A percentile compares a stretch with the other conserved stretches of the same genome.
Evolutionary conservation across 1,140 invertebrate species (phyloP).

Genomic region (Whitmania pigra): DNA sequence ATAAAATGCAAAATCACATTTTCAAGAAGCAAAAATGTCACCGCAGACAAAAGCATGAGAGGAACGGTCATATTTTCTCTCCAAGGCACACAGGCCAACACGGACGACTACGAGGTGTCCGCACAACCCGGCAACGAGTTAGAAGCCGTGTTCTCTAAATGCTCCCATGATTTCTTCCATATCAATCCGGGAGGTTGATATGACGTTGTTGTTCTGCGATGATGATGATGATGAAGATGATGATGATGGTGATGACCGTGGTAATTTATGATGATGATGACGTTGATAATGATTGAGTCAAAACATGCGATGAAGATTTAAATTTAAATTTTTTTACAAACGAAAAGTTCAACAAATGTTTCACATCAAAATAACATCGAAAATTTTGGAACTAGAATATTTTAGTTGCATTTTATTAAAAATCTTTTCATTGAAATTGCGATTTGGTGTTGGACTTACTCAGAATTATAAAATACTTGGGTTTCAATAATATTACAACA

Average conservation of each 20-base stretch:
- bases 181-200: neutral
- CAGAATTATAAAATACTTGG: too few species aligned
- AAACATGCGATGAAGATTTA: too few species aligned
- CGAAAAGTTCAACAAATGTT: too few species aligned
- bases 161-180: slow-evolving; percentile 1
- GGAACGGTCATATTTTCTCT: neutral
- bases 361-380: too few species aligned
- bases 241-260: neutral
- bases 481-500: too few species aligned
- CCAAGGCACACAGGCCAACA: neutral
- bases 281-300: neutral
- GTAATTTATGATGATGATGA: slow-evolving; percentile 6
- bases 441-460: too few species aligned
- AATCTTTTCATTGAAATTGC: too few species aligned
- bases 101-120: neutral
- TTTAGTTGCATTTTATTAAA: too few species aligned
- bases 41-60: neutral
- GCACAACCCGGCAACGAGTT: neutral
- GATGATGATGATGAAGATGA: neutral
- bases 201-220: neutral
- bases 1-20: too few species aligned
- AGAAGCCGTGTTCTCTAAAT: neutral
- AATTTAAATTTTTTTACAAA: too few species aligned
- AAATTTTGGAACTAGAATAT: too few species aligned
- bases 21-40: neutral